Conservation (phyloP, 2,888 invertebrate species). For the Drosophila incognita region DNA sequence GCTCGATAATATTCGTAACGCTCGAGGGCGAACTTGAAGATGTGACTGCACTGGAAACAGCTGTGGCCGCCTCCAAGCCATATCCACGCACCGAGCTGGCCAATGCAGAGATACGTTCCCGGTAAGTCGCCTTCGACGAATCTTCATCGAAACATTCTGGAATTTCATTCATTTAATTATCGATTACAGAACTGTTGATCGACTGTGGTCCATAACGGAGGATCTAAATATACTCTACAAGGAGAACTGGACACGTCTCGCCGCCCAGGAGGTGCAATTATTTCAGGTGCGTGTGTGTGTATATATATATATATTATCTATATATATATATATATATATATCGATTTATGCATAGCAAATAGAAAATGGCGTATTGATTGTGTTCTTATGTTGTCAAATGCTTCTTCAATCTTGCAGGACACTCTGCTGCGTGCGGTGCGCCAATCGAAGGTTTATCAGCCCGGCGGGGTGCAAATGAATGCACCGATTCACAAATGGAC, state of each 20-base stretch:
- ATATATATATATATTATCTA: neutral
- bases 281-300: constrained; percentile 88
- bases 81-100: constrained; percentile 87
- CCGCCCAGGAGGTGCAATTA: constrained; percentile 93
- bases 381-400: constrained; percentile 1
- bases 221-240: constrained; percentile 95
- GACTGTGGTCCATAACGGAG: constrained; percentile 94
- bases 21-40: constrained; percentile 89
- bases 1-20: constrained; percentile 95
- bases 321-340: neutral
- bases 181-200: constrained; percentile 88
- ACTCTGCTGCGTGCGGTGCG: constrained; percentile 85
- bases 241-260: constrained; percentile 95
- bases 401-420: constrained; percentile 73
- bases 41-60: constrained; percentile 86
- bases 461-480: constrained; percentile 85
- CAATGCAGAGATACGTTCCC: constrained; percentile 88
- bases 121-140: constrained; percentile 63
- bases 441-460: constrained; percentile 84
- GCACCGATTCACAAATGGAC: constrained; percentile 91
- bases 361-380: neutral
- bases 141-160: neutral
- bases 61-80: constrained; percentile 88
- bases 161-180: neutral
- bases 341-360: too few species aligned